Conservation (phyloP, 2,797 vertebrate species). For the Buceros bicornis region DNA sequence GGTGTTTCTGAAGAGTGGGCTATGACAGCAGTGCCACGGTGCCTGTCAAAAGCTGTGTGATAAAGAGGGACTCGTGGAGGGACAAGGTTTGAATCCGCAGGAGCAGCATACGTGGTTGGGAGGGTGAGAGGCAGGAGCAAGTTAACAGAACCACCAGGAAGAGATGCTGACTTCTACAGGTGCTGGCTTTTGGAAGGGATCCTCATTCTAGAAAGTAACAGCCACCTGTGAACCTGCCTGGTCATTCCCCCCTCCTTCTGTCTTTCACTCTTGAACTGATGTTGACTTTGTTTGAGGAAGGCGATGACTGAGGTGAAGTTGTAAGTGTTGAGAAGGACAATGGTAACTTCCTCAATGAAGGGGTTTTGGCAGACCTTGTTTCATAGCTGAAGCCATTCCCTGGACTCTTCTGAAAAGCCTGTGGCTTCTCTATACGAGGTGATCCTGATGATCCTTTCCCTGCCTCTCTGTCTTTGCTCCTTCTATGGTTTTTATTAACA, state of each 20-base stretch:
- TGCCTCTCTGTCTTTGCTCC: background rate
- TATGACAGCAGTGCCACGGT: background rate
- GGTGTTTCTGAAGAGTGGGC: background rate
- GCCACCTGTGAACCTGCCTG: background rate
- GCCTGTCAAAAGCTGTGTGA: background rate
- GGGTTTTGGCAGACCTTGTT: background rate
- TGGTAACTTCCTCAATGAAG: background rate
- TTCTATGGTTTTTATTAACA: background rate
- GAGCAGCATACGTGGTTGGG: background rate
- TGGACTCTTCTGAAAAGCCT: background rate
- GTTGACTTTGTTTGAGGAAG: background rate
- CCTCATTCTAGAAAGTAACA: background rate
- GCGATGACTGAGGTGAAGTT: background rate
- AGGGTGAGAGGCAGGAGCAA: background rate
- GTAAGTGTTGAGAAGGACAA: background rate
- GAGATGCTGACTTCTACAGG: background rate
- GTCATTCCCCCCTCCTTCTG: background rate
- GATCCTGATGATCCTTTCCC: background rate
- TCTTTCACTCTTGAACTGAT: background rate
- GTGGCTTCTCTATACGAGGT: background rate
- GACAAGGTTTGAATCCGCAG: background rate
- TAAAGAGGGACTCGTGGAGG: background rate
- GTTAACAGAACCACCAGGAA: background rate
- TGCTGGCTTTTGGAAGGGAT: background rate
- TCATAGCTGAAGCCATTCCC: background rate